These are phyloP conservation scores for Cantharis nigra DNA, from an alignment of 2,888 invertebrate species.

Conservation along the genomic window DNA sequence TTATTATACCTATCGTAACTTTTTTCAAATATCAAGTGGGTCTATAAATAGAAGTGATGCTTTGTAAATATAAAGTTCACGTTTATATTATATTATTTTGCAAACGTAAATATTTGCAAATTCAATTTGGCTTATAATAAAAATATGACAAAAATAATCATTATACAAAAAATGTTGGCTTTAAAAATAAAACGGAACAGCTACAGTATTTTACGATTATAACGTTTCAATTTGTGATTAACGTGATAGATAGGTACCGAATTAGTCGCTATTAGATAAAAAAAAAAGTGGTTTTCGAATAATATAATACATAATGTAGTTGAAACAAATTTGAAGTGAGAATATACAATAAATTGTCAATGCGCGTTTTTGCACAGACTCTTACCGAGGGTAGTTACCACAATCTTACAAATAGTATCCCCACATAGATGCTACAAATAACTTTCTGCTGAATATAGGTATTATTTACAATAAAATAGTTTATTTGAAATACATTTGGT, in stretches of 20 bases:
- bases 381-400: background rate
- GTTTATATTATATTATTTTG: background rate
- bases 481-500: too few relatives aligned
- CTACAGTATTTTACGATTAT: background rate
- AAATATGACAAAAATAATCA: background rate
- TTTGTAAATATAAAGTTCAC: background rate
- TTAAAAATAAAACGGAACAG: background rate
- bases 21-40: background rate
- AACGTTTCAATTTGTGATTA: background rate
- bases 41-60: slow-evolving; percentile 7
- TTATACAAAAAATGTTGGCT: background rate
- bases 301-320: background rate
- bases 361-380: background rate
- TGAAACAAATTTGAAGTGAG: background rate
- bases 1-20: background rate
- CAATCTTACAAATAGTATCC: background rate
- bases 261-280: background rate
- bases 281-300: background rate
- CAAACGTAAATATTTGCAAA: background rate
- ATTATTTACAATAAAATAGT: too few relatives aligned
- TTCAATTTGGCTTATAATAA: background rate
- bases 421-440: background rate
- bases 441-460: too few relatives aligned
- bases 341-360: background rate
- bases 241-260: background rate